Conservation (phyloP, 1,140 invertebrate genomes). For the Dufourea novaeangliae region DNA sequence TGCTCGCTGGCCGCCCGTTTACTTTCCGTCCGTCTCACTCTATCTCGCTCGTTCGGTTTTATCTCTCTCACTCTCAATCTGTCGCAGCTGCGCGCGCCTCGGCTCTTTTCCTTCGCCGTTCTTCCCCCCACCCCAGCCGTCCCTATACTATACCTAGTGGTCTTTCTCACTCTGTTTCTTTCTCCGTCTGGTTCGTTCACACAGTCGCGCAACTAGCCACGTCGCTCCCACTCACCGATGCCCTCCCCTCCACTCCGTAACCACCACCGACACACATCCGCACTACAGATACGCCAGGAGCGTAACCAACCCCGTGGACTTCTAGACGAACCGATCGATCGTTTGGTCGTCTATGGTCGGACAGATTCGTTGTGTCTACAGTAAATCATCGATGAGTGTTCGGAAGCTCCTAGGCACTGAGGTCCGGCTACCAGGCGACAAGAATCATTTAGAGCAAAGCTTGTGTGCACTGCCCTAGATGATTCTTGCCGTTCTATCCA, state of each 20-base stretch:
- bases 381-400: too few relatives aligned
- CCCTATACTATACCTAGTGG: too few relatives aligned
- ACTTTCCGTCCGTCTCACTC: slow-evolving; percentile 15
- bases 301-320: slow-evolving; percentile 10
- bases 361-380: too few relatives aligned
- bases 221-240: slow-evolving; percentile 53
- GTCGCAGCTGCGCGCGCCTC: slow-evolving; percentile 10
- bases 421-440: too few relatives aligned
- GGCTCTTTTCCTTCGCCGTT: slow-evolving; percentile 22
- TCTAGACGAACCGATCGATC: too few relatives aligned
- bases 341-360: too few relatives aligned
- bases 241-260: not conserved
- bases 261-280: slow-evolving; percentile 50
- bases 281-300: slow-evolving; percentile 45
- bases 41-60: not conserved
- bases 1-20: slow-evolving; percentile 59
- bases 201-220: slow-evolving; percentile 50
- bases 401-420: too few relatives aligned
- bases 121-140: slow-evolving; percentile 14
- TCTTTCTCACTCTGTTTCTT: slow-evolving; percentile 44
- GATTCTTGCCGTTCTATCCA: too few relatives aligned
- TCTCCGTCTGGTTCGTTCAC: slow-evolving; percentile 39
- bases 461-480: too few relatives aligned
- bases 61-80: slow-evolving; percentile 33
- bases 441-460: too few relatives aligned